Percentiles rank a stretch among this genome's conserved stretches.
These are phyloP conservation scores for Syritta pipiens DNA, from an alignment of 2,888 invertebrate species.

Conservation along the genomic window DNA sequence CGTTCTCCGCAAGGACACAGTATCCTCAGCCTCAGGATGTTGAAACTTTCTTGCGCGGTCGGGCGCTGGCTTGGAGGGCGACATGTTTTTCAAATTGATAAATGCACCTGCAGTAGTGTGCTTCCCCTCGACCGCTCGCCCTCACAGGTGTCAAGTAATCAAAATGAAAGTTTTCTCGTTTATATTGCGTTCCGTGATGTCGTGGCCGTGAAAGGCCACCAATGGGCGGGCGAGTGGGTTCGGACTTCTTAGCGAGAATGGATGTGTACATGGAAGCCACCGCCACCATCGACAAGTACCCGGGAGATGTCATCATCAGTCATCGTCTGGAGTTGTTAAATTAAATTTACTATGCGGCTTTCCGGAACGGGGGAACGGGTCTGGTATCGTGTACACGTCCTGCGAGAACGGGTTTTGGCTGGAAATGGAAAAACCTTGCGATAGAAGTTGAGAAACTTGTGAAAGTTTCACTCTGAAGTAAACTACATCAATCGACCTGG, in stretches of 20 bases:
- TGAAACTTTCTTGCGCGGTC: constrained; percentile 34
- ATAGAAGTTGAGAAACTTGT: no score
- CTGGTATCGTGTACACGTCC: no score
- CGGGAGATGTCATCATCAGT: constrained; percentile 35
- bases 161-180: constrained; percentile 51
- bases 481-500: no score
- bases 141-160: constrained; percentile 49
- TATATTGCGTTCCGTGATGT: background rate
- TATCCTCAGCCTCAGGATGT: background rate
- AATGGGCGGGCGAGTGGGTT: background rate
- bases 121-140: constrained; percentile 6
- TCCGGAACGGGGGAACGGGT: no score
- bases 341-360: background rate
- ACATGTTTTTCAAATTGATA: constrained; percentile 42
- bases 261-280: background rate
- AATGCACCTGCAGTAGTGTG: constrained; percentile 15
- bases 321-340: constrained; percentile 6
- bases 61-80: no score
- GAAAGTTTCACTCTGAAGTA: no score
- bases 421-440: no score
- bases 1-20: background rate
- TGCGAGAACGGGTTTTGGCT: no score
- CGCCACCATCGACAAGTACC: background rate
- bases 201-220: background rate
- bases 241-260: background rate